Evolutionary conservation across 2,113 vertebrate genomes (phyloP), one percentile per base, ranked within the genome.

Genomic region (Pelobates fuscus): DNA sequence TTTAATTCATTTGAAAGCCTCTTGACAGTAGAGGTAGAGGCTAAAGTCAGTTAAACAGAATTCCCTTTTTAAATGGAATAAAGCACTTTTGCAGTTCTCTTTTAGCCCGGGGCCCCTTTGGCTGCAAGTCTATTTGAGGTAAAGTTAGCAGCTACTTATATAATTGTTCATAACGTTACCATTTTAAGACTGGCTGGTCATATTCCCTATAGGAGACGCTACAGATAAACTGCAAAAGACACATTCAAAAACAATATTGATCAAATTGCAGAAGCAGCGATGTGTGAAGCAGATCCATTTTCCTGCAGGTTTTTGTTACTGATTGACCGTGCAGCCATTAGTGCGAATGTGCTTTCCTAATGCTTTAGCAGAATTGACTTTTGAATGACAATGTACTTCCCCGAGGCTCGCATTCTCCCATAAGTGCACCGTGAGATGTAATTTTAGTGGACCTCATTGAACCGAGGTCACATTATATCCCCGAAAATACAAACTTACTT

Each of bases 201-300:
- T 2, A 30, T 44, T 71, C 71, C 32, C 71, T 67, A 26, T 61
- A 77, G 82, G 82, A 83, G 78, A 83, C 63, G 75, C 72, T 80
- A 74, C 63, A 78, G 77, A 80, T 32, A 65, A 83, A 83, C 8
- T 71, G 57, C 78, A 80, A 78, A 81, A 83, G 57, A 78, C 69
- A 81, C 21, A 81, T 84, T 83, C 70, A 85, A 84, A 81, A 88
- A 85, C 63, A 87, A 80, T 84, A 87, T 84, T 78, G 84, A 88
- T 90, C 80, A 85, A 86, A 86, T 80, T 82, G 74, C 78, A 78
- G 78, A 73, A 82, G 64, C 83, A 83, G 81, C 69, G 81, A 87
- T 82, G 70, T 78, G 79, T 81, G 84, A 83, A 88, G 80, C 81
- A 81, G 72, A 79, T 75, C 67, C 8, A 24, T 84, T 80, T 86